These are phyloP conservation scores for Ephialtes manifestator DNA, from an alignment of 2,888 invertebrate species.

Conservation along the genomic window DNA sequence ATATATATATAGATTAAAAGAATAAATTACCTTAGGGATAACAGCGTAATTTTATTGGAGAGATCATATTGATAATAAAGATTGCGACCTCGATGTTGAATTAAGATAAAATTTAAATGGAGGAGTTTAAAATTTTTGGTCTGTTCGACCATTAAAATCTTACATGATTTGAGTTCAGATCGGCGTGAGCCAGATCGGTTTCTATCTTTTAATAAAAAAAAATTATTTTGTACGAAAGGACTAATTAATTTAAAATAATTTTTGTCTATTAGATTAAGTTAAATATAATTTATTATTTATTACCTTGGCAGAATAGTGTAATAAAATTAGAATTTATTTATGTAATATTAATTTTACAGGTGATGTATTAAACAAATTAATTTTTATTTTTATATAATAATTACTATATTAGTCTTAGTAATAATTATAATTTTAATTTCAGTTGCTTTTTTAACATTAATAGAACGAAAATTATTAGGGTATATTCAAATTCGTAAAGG, in stretches of 20 bases:
- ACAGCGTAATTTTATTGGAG: constrained; percentile 93
- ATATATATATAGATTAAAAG: constrained; percentile 90
- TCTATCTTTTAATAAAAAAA: constrained; percentile 90
- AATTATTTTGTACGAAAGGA: constrained; percentile 94
- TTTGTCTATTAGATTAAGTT: constrained; percentile 82
- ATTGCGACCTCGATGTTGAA: constrained; percentile 97
- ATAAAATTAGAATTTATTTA: constrained; percentile 91
- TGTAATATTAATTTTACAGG: constrained; percentile 87
- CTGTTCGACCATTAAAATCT: constrained; percentile 94
- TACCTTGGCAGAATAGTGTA: constrained; percentile 91
- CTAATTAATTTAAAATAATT: constrained; percentile 87
- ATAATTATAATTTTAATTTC: constrained; percentile 89
- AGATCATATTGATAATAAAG: constrained; percentile 91
- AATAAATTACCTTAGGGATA: constrained; percentile 94
- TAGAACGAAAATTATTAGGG: constrained; percentile 90
- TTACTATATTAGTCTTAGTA: constrained; percentile 85
- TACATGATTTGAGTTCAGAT: constrained; percentile 96
- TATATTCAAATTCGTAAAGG: constrained; percentile 92
- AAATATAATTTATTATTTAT: too few species aligned
- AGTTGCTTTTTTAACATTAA: constrained; percentile 91
- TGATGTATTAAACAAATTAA: constrained; percentile 79
- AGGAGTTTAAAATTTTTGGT: constrained; percentile 90
- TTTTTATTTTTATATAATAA: constrained; percentile 77
- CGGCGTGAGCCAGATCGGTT: constrained; percentile 95
- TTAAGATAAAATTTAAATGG: constrained; percentile 90